A percentile compares a stretch with the other conserved stretches of the same genome.
Evolutionary conservation across 2,113 vertebrate genomes (phyloP).

Genomic region (Eulacestoma nigropectus): DNA sequence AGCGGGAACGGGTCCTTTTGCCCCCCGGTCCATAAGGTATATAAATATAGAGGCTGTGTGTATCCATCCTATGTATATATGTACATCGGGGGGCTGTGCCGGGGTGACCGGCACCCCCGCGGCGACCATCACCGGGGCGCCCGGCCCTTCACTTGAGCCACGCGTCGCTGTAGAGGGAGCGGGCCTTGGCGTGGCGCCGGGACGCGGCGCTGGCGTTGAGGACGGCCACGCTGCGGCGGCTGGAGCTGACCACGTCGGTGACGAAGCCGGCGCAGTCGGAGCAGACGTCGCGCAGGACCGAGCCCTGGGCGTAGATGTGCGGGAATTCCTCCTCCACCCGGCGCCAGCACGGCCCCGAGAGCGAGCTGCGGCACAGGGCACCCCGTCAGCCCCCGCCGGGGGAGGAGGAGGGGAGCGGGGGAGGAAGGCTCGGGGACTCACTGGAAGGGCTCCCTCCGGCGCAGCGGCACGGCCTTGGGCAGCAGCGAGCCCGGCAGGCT

Average conservation of each 20-base stretch:
- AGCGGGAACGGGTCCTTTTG: not conserved
- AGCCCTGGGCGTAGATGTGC: slow-evolving; percentile 90
- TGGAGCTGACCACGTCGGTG: slow-evolving; percentile 86
- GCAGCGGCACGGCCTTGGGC: slow-evolving; percentile 60
- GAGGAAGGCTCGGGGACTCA: slow-evolving; percentile 68
- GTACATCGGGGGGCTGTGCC: slow-evolving; percentile 24
- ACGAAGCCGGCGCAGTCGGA: slow-evolving; percentile 88
- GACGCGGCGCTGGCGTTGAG: slow-evolving; percentile 79
- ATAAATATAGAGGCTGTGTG: slow-evolving; percentile 68
- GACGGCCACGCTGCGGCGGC: slow-evolving; percentile 88
- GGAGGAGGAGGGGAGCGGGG: not conserved
- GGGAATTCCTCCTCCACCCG: slow-evolving; percentile 92
- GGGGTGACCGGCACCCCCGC: not conserved
- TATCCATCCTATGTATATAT: slow-evolving; percentile 65
- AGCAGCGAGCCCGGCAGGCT: slow-evolving; percentile 50
- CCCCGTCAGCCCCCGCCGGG: not conserved
- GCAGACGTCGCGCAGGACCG: slow-evolving; percentile 85
- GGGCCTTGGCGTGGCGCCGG: slow-evolving; percentile 59
- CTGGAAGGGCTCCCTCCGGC: slow-evolving; percentile 84
- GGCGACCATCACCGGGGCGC: not conserved
- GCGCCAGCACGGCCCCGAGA: slow-evolving; percentile 78
- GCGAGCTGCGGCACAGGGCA: slow-evolving; percentile 70
- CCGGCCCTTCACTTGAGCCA: slow-evolving; percentile 48
- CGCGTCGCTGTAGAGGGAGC: slow-evolving; percentile 61
- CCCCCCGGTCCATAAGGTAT: not conserved